Conservation (phyloP, 64 coral and sea anemone species). For the Astreopora myriophthalma region DNA sequence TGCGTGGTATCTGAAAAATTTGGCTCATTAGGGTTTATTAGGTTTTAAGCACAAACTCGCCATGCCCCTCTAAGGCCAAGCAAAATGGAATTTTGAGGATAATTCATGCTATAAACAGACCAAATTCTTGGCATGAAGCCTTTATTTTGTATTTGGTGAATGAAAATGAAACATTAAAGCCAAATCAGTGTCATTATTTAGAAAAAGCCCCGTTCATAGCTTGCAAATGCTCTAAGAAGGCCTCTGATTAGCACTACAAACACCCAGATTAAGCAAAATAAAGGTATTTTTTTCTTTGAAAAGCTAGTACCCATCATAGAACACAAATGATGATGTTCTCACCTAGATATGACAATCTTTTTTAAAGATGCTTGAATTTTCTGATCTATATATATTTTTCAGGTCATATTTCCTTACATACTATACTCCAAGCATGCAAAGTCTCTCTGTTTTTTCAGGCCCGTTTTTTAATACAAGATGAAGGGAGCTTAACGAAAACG, state of each 20-base stretch:
- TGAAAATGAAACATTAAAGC: constrained; percentile 52
- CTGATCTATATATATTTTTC: neutral
- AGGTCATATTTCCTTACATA: neutral
- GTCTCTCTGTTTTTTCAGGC: neutral
- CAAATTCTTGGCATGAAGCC: constrained; percentile 10
- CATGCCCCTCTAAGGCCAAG: neutral
- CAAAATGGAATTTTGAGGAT: constrained; percentile 49
- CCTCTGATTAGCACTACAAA: constrained; percentile 61
- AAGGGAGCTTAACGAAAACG: neutral
- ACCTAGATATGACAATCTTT: constrained; percentile 14
- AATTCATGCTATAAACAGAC: constrained; percentile 38
- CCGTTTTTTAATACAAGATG: neutral
- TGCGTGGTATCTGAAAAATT: constrained; percentile 10
- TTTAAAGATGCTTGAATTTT: neutral
- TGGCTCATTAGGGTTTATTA: constrained; percentile 14
- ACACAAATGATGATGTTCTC: constrained; percentile 28
- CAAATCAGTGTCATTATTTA: constrained; percentile 38
- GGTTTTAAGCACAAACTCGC: constrained; percentile 12
- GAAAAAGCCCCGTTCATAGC: constrained; percentile 17
- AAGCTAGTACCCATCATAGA: constrained; percentile 45
- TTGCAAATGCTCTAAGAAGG: constrained; percentile 7
- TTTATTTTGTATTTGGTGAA: constrained; percentile 15
- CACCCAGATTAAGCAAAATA: constrained; percentile 40
- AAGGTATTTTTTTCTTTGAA: neutral
- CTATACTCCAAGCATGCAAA: no score